Percentiles rank a stretch among this genome's conserved stretches.
These are phyloP conservation scores for Caenorhabditis macrosperma DNA, from an alignment of 2,888 invertebrate species.

Conservation along the genomic window DNA sequence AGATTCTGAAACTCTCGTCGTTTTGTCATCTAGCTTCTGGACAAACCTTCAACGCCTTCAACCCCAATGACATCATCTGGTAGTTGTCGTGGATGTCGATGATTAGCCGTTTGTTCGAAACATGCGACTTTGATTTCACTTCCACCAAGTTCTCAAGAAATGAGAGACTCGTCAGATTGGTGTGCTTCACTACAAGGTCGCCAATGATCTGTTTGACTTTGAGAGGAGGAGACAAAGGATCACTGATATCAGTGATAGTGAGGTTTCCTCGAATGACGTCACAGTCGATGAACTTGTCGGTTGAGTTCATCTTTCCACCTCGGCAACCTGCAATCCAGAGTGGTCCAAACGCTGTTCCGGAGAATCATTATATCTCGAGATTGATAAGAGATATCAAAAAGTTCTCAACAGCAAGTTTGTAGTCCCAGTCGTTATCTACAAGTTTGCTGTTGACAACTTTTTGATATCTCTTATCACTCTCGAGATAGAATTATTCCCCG, in stretches of 20 bases:
- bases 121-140: neutral
- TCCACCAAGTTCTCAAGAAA: neutral
- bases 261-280: neutral
- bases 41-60: neutral
- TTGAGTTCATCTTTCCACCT: slow-evolving; percentile 4
- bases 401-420: too few species aligned
- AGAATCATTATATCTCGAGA: too few species aligned
- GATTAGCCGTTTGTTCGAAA: neutral
- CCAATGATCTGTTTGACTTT: slow-evolving; percentile 19
- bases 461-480: too few species aligned
- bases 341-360: too few species aligned
- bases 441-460: too few species aligned
- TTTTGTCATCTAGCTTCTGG: neutral
- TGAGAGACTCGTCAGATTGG: slow-evolving; percentile 2
- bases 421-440: too few species aligned
- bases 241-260: neutral
- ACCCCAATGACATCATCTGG: neutral
- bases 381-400: too few species aligned
- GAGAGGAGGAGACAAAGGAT: neutral
- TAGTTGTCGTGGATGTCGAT: slow-evolving; percentile 15
- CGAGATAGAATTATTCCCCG: too few species aligned
- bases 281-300: slow-evolving; percentile 1
- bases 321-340: slow-evolving; percentile 14
- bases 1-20: neutral
- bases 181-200: neutral